Conservation (phyloP, 2,888 invertebrate genomes). For the Yponomeuta sedellus region DNA sequence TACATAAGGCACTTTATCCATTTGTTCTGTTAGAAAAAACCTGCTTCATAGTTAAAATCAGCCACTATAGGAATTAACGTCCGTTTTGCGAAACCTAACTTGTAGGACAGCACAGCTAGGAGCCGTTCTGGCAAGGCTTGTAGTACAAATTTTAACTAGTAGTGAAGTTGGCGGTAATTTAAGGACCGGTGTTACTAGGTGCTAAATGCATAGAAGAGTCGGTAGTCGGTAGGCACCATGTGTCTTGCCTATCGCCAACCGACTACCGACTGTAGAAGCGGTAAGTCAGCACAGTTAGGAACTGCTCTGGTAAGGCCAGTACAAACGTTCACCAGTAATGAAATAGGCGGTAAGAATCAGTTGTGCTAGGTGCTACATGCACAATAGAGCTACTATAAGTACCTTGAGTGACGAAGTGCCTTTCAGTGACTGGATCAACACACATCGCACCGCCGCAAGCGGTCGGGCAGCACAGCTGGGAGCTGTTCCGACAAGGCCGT, state of each 20-base stretch:
- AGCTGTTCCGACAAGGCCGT: constrained; percentile 45
- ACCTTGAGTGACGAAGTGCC: constrained; percentile 55
- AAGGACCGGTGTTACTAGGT: too few species aligned
- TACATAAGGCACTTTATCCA: too few species aligned
- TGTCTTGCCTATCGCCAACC: too few species aligned
- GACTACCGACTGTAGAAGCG: constrained; percentile 53
- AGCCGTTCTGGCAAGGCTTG: constrained; percentile 45
- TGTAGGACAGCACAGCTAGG: constrained; percentile 67
- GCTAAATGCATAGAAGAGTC: too few species aligned
- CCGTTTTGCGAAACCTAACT: too few species aligned
- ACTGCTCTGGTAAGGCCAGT: constrained; percentile 44
- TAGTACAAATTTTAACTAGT: constrained; percentile 63
- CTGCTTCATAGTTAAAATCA: too few species aligned
- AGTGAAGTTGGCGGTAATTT: constrained; percentile 63
- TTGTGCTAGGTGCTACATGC: background rate
- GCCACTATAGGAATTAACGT: too few species aligned
- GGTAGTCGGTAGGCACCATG: too few species aligned
- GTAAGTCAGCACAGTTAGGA: constrained; percentile 66
- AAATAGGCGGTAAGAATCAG: constrained; percentile 45
- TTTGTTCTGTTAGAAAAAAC: too few species aligned
- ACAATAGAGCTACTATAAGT: background rate
- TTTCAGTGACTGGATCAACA: constrained; percentile 56
- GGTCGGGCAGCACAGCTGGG: constrained; percentile 65
- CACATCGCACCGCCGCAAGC: constrained; percentile 67
- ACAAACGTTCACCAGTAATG: constrained; percentile 67